Percentiles rank a stretch among this genome's conserved stretches.
phyloP scores from a whole-genome alignment of 2,888 invertebrate genomes.

The Calliphora vomitoria region DNA sequence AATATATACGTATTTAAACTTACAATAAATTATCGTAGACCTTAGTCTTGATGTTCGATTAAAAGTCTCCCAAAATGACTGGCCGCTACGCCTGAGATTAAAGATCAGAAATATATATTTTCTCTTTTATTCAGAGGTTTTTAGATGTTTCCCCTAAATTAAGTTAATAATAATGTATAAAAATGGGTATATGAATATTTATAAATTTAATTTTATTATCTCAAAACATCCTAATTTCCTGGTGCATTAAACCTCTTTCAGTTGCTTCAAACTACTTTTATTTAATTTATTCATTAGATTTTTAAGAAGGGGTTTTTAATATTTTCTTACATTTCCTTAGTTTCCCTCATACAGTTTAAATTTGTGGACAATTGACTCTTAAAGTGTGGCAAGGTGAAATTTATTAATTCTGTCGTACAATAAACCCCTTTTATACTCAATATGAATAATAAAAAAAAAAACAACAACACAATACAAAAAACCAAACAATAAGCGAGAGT shows the following conservation, averaged over 20 bases:
- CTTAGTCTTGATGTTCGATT: too few relatives aligned
- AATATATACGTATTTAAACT: too few relatives aligned
- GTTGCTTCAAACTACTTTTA: neutral
- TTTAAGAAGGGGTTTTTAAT: slow-evolving; percentile 9
- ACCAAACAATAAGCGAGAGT: slow-evolving; percentile 7
- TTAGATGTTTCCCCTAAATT: too few relatives aligned
- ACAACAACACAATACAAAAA: slow-evolving; percentile 1
- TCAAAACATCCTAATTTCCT: slow-evolving; percentile 7
- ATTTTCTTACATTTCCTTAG: slow-evolving; percentile 27
- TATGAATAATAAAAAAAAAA: slow-evolving; percentile 16
- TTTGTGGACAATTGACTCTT: slow-evolving; percentile 63
- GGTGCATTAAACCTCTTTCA: slow-evolving; percentile 19
- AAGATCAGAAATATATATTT: too few relatives aligned
- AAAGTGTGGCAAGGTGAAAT: slow-evolving; percentile 68
- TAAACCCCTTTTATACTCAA: slow-evolving; percentile 62
- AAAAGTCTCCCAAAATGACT: too few relatives aligned
- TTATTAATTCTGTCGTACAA: slow-evolving; percentile 64
- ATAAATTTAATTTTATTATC: too few relatives aligned
- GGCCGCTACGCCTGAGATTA: too few relatives aligned
- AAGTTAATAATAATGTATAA: too few relatives aligned
- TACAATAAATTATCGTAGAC: too few relatives aligned
- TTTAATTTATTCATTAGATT: neutral
- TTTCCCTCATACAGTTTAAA: slow-evolving; percentile 20
- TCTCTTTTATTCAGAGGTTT: too few relatives aligned
- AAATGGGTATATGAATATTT: too few relatives aligned